These are phyloP conservation scores for Thamnophis sirtalis DNA, from an alignment of 2,113 vertebrate genomes.

Conservation along the genomic window DNA sequence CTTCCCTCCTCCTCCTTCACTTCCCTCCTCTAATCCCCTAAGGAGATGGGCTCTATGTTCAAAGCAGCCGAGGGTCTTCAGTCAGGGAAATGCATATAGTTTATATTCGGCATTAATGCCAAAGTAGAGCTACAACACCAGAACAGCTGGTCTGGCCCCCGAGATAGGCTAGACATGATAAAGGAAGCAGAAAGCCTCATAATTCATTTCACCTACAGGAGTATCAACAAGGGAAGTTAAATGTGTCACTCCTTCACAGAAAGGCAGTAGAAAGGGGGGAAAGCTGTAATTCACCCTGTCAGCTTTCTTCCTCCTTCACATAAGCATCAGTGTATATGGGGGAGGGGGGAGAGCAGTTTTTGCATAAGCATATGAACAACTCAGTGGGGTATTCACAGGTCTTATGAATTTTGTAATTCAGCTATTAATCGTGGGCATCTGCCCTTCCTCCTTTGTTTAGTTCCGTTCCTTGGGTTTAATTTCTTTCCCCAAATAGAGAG, in stretches of 20 bases:
- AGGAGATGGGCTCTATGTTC: constrained; percentile 61
- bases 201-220: constrained; percentile 68
- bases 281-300: constrained; percentile 66
- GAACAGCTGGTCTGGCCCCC: constrained; percentile 57
- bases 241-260: constrained; percentile 64
- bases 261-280: constrained; percentile 16
- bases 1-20: constrained; percentile 24
- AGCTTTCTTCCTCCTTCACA: constrained; percentile 35
- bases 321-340: constrained; percentile 38
- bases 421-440: constrained; percentile 56
- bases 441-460: constrained; percentile 26
- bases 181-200: constrained; percentile 54
- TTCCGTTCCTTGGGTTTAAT: not conserved
- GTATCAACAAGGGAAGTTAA: constrained; percentile 64
- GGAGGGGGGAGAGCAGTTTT: constrained; percentile 31
- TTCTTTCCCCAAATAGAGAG: not conserved
- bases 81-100: constrained; percentile 65
- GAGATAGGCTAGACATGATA: constrained; percentile 40
- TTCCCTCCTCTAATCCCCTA: constrained; percentile 46
- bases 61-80: constrained; percentile 65
- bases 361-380: constrained; percentile 55
- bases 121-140: constrained; percentile 54
- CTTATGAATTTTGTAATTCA: constrained; percentile 57
- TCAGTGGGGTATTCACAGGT: constrained; percentile 50
- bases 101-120: constrained; percentile 57